Base-by-base conservation (phyloP, 2,113 vertebrate genomes). In the Cyprinodon tularosa region DNA sequence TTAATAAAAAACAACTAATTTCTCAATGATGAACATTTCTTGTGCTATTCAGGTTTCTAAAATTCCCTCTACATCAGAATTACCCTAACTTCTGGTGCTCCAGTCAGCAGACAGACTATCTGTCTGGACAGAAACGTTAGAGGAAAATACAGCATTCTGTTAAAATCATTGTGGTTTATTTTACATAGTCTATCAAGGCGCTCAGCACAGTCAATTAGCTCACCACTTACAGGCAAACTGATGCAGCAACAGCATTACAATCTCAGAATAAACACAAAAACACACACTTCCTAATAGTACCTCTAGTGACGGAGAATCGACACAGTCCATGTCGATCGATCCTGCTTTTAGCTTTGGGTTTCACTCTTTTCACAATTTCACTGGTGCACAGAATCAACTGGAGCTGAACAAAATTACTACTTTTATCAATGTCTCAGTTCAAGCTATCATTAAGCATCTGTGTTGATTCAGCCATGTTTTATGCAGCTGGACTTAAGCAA, bases 121-220 rank as follows among this genome's bases (percentile, higher is more conserved):
- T 17, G 76, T 79, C 76, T 79, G 1, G 69, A 15, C 73, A 42
- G 67, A 80, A 80, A 78, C 75, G 71, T 74, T 8, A 78, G 72
- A n/a, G 61, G 62, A 72, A 44, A 87, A 83, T 84, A 84, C 37
- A 53, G 72, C 75, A 72, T 81, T 88, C 50, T 74, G 73, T 72
- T 74, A 80, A 79, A 67, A 66, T 71, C 76, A 2, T 38, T 48
- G 71, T 8, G 85, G 89, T 82, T 85, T 86, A 84, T 89, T 91
- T 91, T 92, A 88, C 89, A 90, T 66, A 62, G 84, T 39, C 78
- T 72, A 50, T 84, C 83, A 73, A 80, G 73, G 65, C 72, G 76
- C 71, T 75, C 73, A 70, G 81, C 85, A 84, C 71, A 84, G 88
- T 89, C 88, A 91, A 90, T 92, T 90, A 88, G 83, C 69, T n/a